Evolutionary conservation across 2,888 invertebrate genomes (phyloP).

Genomic region (Eudemis profundana): DNA sequence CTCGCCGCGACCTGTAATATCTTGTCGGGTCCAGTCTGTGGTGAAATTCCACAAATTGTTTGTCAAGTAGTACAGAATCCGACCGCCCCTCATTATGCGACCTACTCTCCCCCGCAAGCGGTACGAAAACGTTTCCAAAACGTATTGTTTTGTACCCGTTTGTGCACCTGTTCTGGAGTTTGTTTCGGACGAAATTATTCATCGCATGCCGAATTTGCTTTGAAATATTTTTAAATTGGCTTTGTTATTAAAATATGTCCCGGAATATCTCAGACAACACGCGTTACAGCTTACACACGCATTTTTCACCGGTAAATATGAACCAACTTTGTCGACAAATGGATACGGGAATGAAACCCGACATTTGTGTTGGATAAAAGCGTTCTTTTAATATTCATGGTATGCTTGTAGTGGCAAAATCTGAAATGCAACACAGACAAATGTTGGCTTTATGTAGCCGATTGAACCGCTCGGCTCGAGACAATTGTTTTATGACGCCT

Average conservation of each 20-base stretch:
- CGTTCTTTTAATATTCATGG: slow-evolving; percentile 7
- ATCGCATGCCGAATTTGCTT: slow-evolving; percentile 37
- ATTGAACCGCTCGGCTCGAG: not conserved
- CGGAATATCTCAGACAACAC: slow-evolving; percentile 28
- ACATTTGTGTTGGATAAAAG: slow-evolving; percentile 12
- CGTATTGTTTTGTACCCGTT: slow-evolving; percentile 35
- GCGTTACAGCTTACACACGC: slow-evolving; percentile 25
- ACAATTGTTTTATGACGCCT: not conserved
- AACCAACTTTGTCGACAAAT: slow-evolving; percentile 10
- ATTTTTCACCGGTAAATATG: slow-evolving; percentile 18
- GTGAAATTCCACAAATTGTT: slow-evolving; percentile 40
- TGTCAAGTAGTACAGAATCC: slow-evolving; percentile 37
- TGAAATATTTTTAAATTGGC: slow-evolving; percentile 42
- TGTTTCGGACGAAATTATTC: slow-evolving; percentile 39
- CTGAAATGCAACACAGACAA: too few relatives aligned
- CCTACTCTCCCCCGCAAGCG: slow-evolving; percentile 18
- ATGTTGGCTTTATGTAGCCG: too few relatives aligned
- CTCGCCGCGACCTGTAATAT: slow-evolving; percentile 15
- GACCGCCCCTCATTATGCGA: slow-evolving; percentile 39
- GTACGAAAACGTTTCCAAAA: slow-evolving; percentile 31
- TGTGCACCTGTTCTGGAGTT: slow-evolving; percentile 22
- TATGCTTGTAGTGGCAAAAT: not conserved
- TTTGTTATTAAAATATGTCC: slow-evolving; percentile 43
- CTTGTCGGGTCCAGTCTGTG: slow-evolving; percentile 24
- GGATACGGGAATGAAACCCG: not conserved